phyloP scores from a whole-genome alignment of 2,113 vertebrate genomes.

The Limanda limanda region DNA sequence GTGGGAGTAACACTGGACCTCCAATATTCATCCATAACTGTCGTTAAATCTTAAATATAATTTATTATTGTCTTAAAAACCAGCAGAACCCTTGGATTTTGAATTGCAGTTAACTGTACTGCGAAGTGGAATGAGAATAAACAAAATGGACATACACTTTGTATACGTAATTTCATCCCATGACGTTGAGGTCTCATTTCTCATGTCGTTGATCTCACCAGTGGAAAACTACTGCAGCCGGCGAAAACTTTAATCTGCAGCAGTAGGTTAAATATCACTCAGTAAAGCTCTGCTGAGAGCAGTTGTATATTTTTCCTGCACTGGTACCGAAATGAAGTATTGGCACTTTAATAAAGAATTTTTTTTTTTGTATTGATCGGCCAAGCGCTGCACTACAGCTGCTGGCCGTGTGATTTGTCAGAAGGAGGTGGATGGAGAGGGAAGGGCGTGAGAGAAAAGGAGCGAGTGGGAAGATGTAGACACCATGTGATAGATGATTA shows the following conservation, averaged over 20 bases:
- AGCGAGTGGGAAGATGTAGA: background rate
- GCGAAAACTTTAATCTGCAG: constrained; percentile 48
- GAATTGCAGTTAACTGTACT: too few relatives aligned
- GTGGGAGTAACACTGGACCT: too few relatives aligned
- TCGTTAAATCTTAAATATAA: too few relatives aligned
- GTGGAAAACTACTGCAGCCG: constrained; percentile 13
- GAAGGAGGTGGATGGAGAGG: background rate
- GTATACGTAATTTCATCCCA: background rate
- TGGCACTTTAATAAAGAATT: constrained; percentile 79
- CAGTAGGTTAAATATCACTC: constrained; percentile 51
- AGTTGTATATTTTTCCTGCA: constrained; percentile 41
- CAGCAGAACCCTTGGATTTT: too few relatives aligned
- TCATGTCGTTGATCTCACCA: constrained; percentile 11
- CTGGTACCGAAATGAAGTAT: constrained; percentile 69
- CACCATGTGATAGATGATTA: constrained; percentile 28
- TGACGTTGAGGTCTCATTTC: constrained; percentile 9
- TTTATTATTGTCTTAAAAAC: too few relatives aligned
- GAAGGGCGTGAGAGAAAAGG: background rate
- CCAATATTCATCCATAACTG: too few relatives aligned
- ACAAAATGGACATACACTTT: background rate
- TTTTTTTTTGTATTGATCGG: constrained; percentile 68
- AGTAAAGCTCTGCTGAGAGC: constrained; percentile 29
- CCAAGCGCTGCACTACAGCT: constrained; percentile 14
- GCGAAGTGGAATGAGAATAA: background rate
- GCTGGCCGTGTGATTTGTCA: constrained; percentile 31